Conservation (phyloP, 2,888 invertebrate species). For the Drosophila seclusa region DNA sequence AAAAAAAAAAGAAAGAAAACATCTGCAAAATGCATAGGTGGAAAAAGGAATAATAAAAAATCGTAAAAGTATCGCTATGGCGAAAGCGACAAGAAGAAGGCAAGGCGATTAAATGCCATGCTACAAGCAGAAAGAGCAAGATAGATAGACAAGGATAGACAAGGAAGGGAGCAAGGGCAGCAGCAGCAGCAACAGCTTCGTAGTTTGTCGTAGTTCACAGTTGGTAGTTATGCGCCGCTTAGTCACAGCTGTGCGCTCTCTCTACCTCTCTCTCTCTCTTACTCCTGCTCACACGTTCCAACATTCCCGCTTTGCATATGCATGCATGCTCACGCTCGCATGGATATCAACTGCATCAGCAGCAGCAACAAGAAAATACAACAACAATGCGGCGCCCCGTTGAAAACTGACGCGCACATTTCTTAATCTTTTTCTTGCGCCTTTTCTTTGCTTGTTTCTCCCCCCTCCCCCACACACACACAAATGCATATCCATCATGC, state of each 20-base stretch:
- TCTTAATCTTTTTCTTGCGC: slow-evolving; percentile 76
- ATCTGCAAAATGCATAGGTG: slow-evolving; percentile 63
- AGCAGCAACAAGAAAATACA: slow-evolving; percentile 27
- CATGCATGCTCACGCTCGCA: slow-evolving; percentile 63
- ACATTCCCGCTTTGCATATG: slow-evolving; percentile 57
- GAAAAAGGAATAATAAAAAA: slow-evolving; percentile 43
- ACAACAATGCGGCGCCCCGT: slow-evolving; percentile 46
- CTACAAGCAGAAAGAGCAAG: neutral
- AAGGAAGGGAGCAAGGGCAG: neutral
- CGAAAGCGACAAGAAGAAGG: slow-evolving; percentile 55
- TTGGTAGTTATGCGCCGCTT: slow-evolving; percentile 78
- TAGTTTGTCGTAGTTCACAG: slow-evolving; percentile 53
- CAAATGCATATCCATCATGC: slow-evolving; percentile 71
- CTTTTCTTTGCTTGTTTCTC: slow-evolving; percentile 39
- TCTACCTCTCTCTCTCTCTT: slow-evolving; percentile 17
- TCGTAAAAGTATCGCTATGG: slow-evolving; percentile 23
- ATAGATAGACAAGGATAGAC: neutral
- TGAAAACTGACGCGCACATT: slow-evolving; percentile 69
- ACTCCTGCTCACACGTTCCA: slow-evolving; percentile 32
- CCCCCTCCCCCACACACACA: slow-evolving; percentile 5
- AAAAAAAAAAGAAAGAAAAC: slow-evolving; percentile 43
- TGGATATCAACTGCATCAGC: slow-evolving; percentile 30
- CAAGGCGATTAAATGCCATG: slow-evolving; percentile 27
- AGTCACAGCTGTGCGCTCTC: slow-evolving; percentile 74
- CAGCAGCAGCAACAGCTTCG: slow-evolving; percentile 39